Conservation (phyloP, 35 echinoderm and acorn worm genomes). For the Eucidaris tribuloides region DNA sequence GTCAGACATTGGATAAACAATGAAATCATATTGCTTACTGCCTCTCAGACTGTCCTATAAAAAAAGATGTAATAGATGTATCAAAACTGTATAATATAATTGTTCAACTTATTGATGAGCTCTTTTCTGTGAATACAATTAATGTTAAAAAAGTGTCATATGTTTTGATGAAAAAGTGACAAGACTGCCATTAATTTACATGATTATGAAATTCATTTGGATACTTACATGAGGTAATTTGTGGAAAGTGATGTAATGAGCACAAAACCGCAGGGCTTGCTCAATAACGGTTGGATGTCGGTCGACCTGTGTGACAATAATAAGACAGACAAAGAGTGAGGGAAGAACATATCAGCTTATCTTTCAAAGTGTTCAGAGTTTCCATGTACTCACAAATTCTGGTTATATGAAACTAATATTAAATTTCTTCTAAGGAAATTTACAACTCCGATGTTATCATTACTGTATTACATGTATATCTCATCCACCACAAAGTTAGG, state of each 20-base stretch:
- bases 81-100: no score
- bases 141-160: no score
- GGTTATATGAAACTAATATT: background rate
- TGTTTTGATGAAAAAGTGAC: no score
- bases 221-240: conserved; percentile 60
- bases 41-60: no score
- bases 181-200: no score
- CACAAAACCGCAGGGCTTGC: conserved; percentile 62
- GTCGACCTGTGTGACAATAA: conserved; percentile 22
- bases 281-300: conserved; percentile 27
- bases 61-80: no score
- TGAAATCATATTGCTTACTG: no score
- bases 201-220: background rate
- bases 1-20: no score
- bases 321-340: background rate
- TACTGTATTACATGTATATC: background rate
- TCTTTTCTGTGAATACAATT: no score
- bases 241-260: background rate
- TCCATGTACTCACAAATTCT: background rate
- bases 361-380: background rate
- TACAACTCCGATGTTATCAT: background rate
- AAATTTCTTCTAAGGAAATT: background rate
- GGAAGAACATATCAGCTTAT: background rate
- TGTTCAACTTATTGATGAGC: no score
- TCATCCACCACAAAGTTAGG: no score